phyloP scores from a whole-genome alignment of 2,888 invertebrate species.

The Pandemis cinnamomeana region DNA sequence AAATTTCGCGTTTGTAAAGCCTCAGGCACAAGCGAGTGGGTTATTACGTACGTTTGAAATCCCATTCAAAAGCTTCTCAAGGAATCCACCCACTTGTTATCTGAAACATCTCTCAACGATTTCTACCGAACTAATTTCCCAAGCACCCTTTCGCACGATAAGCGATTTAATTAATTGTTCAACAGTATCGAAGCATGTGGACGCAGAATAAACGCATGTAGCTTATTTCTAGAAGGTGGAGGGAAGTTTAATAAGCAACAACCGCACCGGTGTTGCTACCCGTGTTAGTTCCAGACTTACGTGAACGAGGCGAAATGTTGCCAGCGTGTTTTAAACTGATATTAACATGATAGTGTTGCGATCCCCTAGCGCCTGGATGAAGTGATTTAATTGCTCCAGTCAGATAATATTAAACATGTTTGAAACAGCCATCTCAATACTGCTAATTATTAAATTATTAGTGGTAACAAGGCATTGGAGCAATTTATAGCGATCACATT shows the following conservation, averaged over 20 bases:
- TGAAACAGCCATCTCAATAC: not conserved
- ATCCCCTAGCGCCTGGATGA: conserved; percentile 34
- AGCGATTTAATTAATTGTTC: conserved; percentile 40
- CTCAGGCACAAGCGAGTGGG: no score
- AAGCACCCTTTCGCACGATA: conserved; percentile 8
- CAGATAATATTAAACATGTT: conserved; percentile 30
- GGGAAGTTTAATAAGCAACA: conserved; percentile 71
- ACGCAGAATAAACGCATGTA: conserved; percentile 40
- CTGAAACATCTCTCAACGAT: not conserved
- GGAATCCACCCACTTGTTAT: conserved; percentile 6
- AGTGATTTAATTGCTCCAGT: conserved; percentile 41
- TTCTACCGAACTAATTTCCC: conserved; percentile 10
- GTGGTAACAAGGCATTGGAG: conserved; percentile 8
- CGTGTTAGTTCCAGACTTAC: conserved; percentile 56
- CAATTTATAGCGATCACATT: conserved; percentile 21
- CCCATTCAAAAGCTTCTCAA: not conserved
- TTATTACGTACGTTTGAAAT: not conserved
- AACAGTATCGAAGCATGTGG: conserved; percentile 34
- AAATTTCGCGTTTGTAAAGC: no score
- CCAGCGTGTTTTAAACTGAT: conserved; percentile 62
- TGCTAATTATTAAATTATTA: conserved; percentile 10
- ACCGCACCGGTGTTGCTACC: conserved; percentile 62
- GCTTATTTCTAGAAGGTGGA: conserved; percentile 43
- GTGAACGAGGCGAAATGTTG: conserved; percentile 63
- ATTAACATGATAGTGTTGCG: conserved; percentile 53